Percentiles rank a stretch among this genome's conserved stretches.
Evolutionary conservation across 2,113 vertebrate species (phyloP).

Genomic region (Pterophyllum scalare): DNA sequence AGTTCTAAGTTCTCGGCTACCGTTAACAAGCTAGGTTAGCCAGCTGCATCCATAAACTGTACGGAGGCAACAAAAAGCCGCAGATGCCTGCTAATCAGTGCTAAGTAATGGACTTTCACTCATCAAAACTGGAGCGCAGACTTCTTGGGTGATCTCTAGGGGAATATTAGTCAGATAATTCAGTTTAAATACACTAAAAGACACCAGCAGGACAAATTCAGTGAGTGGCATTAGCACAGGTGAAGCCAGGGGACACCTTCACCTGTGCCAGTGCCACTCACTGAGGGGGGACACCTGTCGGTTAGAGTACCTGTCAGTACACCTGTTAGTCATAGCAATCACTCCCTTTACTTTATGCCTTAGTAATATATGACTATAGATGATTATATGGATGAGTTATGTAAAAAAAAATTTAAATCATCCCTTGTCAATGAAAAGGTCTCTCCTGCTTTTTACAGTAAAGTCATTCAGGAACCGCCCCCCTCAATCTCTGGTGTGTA

Average conservation of each 20-base stretch:
- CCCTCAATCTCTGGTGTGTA: not conserved
- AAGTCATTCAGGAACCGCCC: no score
- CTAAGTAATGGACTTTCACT: no score
- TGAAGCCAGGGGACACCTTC: not conserved
- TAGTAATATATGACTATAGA: not conserved
- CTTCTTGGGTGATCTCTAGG: not conserved
- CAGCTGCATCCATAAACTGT: no score
- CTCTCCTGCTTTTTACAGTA: not conserved
- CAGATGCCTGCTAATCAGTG: no score
- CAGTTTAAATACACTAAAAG: not conserved
- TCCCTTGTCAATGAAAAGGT: rapidly evolving
- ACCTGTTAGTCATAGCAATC: not conserved
- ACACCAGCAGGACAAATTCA: rapidly evolving
- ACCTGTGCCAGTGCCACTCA: no score
- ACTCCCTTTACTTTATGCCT: not conserved
- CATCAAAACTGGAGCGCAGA: no score
- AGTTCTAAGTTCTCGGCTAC: no score
- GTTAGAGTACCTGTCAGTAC: not conserved
- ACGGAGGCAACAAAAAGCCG: no score
- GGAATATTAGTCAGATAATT: not conserved
- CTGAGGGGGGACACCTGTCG: not conserved
- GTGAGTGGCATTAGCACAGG: not conserved
- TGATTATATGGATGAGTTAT: not conserved
- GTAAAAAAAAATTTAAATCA: not conserved
- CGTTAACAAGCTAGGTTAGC: no score